Evolutionary conservation across 1,140 invertebrate species (phyloP), one percentile per base, ranked within the genome.

Genomic region (Macrosteles quadrilineatus): DNA sequence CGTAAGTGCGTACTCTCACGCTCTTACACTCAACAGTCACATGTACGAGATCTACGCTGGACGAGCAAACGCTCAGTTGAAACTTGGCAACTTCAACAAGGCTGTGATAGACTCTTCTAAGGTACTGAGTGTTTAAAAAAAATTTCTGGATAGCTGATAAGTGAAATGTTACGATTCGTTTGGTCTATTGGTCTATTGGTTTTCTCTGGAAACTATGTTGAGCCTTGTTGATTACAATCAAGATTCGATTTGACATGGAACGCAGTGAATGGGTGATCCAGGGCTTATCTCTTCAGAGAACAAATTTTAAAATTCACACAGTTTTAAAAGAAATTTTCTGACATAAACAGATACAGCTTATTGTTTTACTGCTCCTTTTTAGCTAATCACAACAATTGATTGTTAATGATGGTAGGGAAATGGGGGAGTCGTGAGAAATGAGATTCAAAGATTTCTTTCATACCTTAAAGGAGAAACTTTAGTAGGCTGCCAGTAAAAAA

Each of bases 1-100:
- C 0, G 84, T 94, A 11, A 93, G 90, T 78, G 93, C 91, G 17
- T 94, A 91, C 75, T 86, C 86, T 25, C 90, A 91, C 77, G 93
- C 90, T 1, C 90, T 95, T 29, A 87, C 88, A 74, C 80, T 94
- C 0, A 89, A 88, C 65, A 84, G 88, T 31, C 90, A 91, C 76
- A 85, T 93, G 77, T 85, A 88, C 4, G 87, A 88, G 67, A 81
- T 95, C 2, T 94, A 89, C 77, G 85, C 88, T 0, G 91, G 89
- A 73, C 83, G 93, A 80, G 88, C 92, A 3, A 87, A 87, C 32
- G 89, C 91, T 25, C 93, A 95, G 79, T 85, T 93, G 66, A 85
- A 86, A 36, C 71, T 91, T 14, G 87, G 86, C 67, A 93, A 93
- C 82, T 89, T 90, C 75, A 84, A 87, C 70, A 91, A 88, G 83